Base-by-base conservation (phyloP, 1,140 invertebrate species). In the Caenorhabditis latens region DNA sequence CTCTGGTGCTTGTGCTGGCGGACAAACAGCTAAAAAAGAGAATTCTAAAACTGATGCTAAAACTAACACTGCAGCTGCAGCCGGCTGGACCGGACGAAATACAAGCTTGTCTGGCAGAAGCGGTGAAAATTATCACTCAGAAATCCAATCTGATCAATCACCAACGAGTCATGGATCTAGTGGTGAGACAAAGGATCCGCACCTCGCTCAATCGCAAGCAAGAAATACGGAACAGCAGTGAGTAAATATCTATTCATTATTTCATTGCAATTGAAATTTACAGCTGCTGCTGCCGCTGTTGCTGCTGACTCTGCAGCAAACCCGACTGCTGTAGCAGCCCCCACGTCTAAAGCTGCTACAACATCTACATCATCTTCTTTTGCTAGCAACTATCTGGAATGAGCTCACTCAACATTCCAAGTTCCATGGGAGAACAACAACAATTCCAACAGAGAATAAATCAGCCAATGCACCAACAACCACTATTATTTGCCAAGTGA, bases 141-240 rank as follows among this genome's bases (percentile, higher is more conserved):
- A 16, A 5, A 75, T 75, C 43, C 40, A 42, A 14, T 14, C 9
- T 42, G 46, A 43, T 71, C 65, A 43, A 46, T 42, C 43, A 8
- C 67, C 67, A 75, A 75, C 46, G 67, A 75, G 67, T 24, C 46
- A 75, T 75, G 67, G 67, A 14, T 75, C 67, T 14, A 75, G 67
- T 75, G 67, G 46, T n/a, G 67, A 48, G 42, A 75, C 67, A 6
- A 75, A 75, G 42, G 67, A 75, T 75, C n/a, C 67, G 67, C 13
- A 75, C 21, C 19, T 75, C 46, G 42, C 19, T 75, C 4, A 75
- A 43, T 48, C 67, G 67, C 13, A 75, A 75, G 19, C 42, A 75
- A 16, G 67, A 75, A n/a, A 75, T 48, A 32, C 21, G 67, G 19
- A 75, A 75, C 43, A 75, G 67, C 19, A 13, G 67, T 75, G 9